phyloP scores from a whole-genome alignment of 2,888 invertebrate species.

The Meandrusa payeni region DNA sequence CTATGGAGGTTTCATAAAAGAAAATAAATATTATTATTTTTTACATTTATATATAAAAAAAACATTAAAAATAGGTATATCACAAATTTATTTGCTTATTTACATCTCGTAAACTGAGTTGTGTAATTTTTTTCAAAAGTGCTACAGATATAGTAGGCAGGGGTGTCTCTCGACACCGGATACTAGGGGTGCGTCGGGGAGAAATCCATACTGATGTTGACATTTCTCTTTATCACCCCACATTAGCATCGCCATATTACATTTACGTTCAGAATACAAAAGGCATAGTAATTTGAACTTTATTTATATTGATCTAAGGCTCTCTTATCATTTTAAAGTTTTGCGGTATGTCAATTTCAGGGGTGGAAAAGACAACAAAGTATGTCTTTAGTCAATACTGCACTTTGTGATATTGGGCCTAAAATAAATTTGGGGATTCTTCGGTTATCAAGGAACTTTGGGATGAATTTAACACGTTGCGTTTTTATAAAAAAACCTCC shows the following conservation, averaged over 20 bases:
- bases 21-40: too few species aligned
- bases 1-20: too few species aligned
- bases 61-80: too few species aligned
- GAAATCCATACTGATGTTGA: conserved; percentile 56
- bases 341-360: conserved; percentile 9
- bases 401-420: conserved; percentile 15
- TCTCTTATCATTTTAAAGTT: background rate
- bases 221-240: conserved; percentile 55
- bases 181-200: conserved; percentile 41
- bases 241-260: conserved; percentile 32
- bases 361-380: conserved; percentile 30
- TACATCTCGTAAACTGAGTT: too few species aligned
- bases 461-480: too few species aligned
- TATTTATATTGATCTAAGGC: background rate
- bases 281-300: conserved; percentile 2
- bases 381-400: conserved; percentile 17
- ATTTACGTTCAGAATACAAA: conserved; percentile 12
- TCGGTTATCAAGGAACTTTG: background rate
- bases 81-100: too few species aligned
- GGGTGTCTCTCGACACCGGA: conserved; percentile 57
- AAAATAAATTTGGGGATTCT: conserved; percentile 10
- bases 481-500: too few species aligned
- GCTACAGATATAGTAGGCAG: conserved; percentile 16
- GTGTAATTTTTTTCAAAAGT: conserved; percentile 8
- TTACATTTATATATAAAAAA: too few species aligned